Conservation (phyloP, 2,113 vertebrate species). For the Argyrosomus japonicus region DNA sequence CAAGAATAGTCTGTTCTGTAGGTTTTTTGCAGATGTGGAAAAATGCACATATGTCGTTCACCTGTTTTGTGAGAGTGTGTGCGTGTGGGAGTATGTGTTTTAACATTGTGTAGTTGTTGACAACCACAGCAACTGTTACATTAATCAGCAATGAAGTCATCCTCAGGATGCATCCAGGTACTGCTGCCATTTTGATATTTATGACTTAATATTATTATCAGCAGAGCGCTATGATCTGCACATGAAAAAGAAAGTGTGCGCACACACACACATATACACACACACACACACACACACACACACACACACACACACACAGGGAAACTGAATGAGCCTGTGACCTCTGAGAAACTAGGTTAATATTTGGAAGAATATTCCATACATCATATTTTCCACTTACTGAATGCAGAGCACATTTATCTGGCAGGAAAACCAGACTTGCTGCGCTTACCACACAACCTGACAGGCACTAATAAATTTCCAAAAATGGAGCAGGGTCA, state of each 20-base stretch:
- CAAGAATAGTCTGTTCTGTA: neutral
- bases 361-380: conserved; percentile 67
- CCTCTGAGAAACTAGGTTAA: conserved; percentile 44
- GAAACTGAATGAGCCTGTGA: conserved; percentile 32
- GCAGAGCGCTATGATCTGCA: neutral
- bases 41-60: conserved; percentile 45
- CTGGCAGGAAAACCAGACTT: conserved; percentile 65
- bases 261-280: too few relatives aligned
- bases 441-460: conserved; percentile 47
- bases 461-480: conserved; percentile 60
- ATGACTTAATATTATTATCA: conserved; percentile 41
- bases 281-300: neutral
- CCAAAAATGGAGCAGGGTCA: conserved; percentile 51
- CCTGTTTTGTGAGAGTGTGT: conserved; percentile 20
- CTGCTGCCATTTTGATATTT: conserved; percentile 4
- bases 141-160: conserved; percentile 57
- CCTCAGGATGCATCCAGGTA: conserved; percentile 15
- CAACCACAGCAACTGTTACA: conserved; percentile 48
- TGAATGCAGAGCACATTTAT: conserved; percentile 56
- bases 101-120: conserved; percentile 26
- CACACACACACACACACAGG: neutral
- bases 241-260: conserved; percentile 6
- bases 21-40: conserved; percentile 29
- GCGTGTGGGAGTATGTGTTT: conserved; percentile 15
- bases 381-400: conserved; percentile 74